Evolutionary conservation across 2,797 vertebrate species (phyloP), one percentile per base, ranked within the genome.

Genomic region (Ctenochaetus hawaiiensis): DNA sequence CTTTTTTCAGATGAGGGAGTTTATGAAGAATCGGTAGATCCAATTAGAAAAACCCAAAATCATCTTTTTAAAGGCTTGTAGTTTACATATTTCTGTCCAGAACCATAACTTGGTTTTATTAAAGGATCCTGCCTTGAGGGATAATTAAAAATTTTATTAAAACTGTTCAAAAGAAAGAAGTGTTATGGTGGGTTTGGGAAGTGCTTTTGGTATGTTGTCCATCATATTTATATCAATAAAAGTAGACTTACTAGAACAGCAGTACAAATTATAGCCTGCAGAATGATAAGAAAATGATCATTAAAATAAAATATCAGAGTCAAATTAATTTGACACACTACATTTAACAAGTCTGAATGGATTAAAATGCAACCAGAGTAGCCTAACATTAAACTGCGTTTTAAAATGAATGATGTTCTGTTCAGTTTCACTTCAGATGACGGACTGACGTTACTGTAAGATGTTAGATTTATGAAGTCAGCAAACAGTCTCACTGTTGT

Each of bases 401-500:
- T 48, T 61, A 44, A 13, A 64, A 54, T 57, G 2, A 6, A 23
- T 48, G n/a, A 39, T 39, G 9, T 45, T 48, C 5, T 3, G 1
- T 34, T 47, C 53, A 58, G 14, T 39, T n/a, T 60, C 3, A 8
- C 67, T 57, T 41, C 22, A 61, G 47, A 53, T 13, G 17, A 45
- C 13, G 3, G 18, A n/a, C 11, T 12, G 13, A 8, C 13, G 37
- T 43, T 16, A 48, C 44, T 34, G 43, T 30, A 30, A 13, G 7
- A 47, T 49, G 51, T 23, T n/a, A n/a, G 17, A 48, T 44, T 44
- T 4, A 49, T 17, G 49, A 12, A 43, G 70, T 63, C 51, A 64
- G 60, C 60, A 23, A 39, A 37, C 41, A 23, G 11, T 41, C 9
- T 17, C n/a, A 54, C 14, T 7, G 34, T 54, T 23, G 23, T 37